A percentile compares a stretch with the other conserved stretches of the same genome.
These are phyloP conservation scores for Sinelater perroti DNA, from an alignment of 2,888 invertebrate species.

Conservation along the genomic window DNA sequence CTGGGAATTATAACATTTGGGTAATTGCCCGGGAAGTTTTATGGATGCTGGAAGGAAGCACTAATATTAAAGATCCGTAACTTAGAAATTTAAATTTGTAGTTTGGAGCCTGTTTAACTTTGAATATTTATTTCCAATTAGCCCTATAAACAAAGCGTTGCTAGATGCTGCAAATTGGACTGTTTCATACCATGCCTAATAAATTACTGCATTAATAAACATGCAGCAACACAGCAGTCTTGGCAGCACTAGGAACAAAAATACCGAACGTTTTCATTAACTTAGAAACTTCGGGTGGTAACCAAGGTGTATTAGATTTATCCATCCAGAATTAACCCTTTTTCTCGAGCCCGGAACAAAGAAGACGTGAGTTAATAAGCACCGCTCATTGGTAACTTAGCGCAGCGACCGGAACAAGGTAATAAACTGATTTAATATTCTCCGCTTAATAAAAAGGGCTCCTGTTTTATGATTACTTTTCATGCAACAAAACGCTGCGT, in stretches of 20 bases:
- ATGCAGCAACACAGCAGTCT: background rate
- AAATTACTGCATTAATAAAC: no score
- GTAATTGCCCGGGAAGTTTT: constrained; percentile 28
- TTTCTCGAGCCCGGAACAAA: constrained; percentile 47
- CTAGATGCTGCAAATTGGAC: no score
- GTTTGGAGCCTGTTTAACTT: constrained; percentile 16
- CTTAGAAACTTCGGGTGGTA: constrained; percentile 8
- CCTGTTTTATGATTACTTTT: constrained; percentile 31
- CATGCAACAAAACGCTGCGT: constrained; percentile 24
- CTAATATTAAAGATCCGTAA: constrained; percentile 22
- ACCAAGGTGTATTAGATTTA: constrained; percentile 29
- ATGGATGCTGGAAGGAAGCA: constrained; percentile 18
- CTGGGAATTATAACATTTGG: constrained; percentile 27
- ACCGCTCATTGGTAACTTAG: constrained; percentile 46
- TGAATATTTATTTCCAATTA: constrained; percentile 14
- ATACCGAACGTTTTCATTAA: background rate
- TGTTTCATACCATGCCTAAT: no score
- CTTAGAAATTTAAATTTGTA: constrained; percentile 16
- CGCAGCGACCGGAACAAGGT: constrained; percentile 52
- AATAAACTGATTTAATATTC: constrained; percentile 59
- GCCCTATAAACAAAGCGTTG: no score
- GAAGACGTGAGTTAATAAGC: constrained; percentile 53
- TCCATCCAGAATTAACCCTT: constrained; percentile 30
- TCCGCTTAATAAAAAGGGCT: constrained; percentile 52
- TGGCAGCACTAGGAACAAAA: background rate